Evolutionary conservation across 2,797 vertebrate genomes (phyloP).

Genomic region (Lophotriccus pileatus): DNA sequence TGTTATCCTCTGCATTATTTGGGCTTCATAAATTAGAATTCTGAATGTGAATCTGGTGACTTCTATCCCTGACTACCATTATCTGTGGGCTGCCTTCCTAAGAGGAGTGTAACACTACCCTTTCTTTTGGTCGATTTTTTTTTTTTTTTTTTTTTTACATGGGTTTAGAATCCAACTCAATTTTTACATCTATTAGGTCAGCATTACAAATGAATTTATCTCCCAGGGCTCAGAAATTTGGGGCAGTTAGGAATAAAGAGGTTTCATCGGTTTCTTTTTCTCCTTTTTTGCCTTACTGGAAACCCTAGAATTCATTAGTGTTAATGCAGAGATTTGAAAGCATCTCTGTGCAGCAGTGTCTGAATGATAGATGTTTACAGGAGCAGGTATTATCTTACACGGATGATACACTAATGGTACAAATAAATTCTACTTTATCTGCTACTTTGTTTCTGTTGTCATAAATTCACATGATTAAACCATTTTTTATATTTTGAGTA

Average conservation of each 20-base stretch:
- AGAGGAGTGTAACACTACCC: background rate
- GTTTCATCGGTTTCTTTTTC: background rate
- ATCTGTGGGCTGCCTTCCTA: background rate
- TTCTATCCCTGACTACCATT: background rate
- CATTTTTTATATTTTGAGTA: background rate
- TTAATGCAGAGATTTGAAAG: background rate
- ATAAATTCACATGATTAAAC: background rate
- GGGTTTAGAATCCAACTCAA: background rate
- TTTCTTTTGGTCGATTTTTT: background rate
- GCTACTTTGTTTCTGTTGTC: background rate
- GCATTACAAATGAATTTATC: background rate
- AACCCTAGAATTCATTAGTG: background rate
- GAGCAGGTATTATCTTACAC: background rate
- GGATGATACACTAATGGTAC: background rate
- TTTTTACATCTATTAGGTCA: background rate
- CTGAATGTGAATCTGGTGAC: background rate
- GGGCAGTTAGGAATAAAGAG: background rate
- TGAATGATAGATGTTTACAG: background rate
- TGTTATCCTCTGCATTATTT: background rate
- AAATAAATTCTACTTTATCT: background rate
- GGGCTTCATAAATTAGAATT: background rate
- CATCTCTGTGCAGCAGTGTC: background rate
- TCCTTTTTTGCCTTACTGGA: background rate
- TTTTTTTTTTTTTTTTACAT: background rate
- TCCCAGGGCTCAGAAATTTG: background rate